Conservation (phyloP, 2,797 vertebrate genomes). For the Hemitrygon akajei region DNA sequence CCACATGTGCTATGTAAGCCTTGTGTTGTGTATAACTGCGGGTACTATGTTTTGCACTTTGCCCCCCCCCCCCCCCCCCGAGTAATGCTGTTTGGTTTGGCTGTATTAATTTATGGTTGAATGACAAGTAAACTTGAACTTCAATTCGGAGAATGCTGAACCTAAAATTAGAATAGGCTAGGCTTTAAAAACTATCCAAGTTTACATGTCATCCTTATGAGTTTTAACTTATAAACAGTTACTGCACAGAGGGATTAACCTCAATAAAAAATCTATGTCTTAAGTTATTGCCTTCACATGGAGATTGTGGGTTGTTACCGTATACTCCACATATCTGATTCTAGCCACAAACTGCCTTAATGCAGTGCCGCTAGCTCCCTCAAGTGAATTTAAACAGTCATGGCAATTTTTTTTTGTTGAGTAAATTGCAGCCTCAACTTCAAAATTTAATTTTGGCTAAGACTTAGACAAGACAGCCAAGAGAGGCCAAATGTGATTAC, state of each 20-base stretch:
- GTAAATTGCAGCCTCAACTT: not conserved
- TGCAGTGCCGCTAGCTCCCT: not conserved
- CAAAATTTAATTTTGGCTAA: too few relatives aligned
- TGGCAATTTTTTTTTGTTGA: not conserved
- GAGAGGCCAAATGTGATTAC: too few relatives aligned
- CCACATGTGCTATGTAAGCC: too few relatives aligned
- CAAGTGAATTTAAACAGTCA: constrained; percentile 18
- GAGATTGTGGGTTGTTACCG: not conserved
- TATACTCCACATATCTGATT: not conserved
- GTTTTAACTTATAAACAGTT: not conserved
- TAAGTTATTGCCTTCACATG: not conserved
- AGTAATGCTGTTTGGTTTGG: too few relatives aligned
- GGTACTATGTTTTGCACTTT: too few relatives aligned
- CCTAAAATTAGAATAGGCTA: not conserved
- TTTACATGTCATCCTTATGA: too few relatives aligned
- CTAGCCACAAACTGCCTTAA: not conserved
- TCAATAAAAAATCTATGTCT: not conserved
- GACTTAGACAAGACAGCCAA: too few relatives aligned
- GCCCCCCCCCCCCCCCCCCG: too few relatives aligned
- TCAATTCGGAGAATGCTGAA: not conserved
- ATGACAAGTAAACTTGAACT: too few relatives aligned
- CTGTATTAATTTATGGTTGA: too few relatives aligned
- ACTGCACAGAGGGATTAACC: not conserved
- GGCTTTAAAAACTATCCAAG: too few relatives aligned
- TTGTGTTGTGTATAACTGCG: too few relatives aligned